Conservation (phyloP, 2,113 vertebrate genomes). For the Psephotus haematonotus region DNA sequence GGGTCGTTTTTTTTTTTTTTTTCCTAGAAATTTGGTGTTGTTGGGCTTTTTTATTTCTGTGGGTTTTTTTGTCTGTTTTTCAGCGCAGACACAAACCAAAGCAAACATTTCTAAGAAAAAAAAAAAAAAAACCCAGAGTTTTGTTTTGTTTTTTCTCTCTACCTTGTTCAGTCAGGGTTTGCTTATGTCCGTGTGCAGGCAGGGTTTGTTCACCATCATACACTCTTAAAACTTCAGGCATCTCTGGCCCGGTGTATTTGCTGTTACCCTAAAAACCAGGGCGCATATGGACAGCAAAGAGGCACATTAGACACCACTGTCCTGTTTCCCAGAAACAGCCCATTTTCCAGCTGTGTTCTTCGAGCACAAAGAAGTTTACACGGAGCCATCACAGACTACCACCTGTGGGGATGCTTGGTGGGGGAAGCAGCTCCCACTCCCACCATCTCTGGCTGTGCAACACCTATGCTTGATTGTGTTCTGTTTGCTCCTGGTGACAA, state of each 20-base stretch:
- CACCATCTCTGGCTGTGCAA: neutral
- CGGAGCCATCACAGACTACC: neutral
- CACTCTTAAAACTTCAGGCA: neutral
- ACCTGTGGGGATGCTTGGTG: neutral
- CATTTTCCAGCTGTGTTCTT: neutral
- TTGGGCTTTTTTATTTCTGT: neutral
- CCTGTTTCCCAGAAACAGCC: neutral
- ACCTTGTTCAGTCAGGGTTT: neutral
- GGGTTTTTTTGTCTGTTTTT: neutral
- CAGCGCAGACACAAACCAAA: neutral
- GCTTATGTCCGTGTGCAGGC: neutral
- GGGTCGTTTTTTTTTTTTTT: no score
- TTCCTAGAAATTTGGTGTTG: no score
- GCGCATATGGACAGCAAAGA: neutral
- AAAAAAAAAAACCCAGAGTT: neutral
- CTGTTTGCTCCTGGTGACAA: neutral
- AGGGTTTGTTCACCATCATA: neutral
- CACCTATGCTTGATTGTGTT: fast-evolving
- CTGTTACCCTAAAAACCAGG: neutral
- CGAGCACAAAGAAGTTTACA: fast-evolving
- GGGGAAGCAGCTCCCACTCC: neutral
- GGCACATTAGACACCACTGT: no score
- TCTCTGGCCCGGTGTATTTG: neutral
- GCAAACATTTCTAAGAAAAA: neutral
- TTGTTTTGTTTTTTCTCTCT: neutral